Percentiles rank a stretch among this genome's conserved stretches.
phyloP scores from a whole-genome alignment of 2,113 vertebrate genomes.

The Corythoichthys intestinalis region DNA sequence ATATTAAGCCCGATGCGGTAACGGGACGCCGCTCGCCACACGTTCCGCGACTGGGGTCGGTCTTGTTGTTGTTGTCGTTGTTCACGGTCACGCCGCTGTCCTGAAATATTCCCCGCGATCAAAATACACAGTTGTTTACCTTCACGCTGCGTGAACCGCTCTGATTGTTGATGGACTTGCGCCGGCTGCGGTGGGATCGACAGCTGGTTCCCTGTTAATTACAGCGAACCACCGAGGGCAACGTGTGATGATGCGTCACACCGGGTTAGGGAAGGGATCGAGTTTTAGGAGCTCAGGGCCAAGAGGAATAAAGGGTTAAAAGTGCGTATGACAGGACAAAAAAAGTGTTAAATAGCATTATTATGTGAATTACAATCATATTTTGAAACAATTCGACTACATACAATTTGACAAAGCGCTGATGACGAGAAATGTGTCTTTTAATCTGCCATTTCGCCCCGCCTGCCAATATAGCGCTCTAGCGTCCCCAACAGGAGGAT shows the following conservation, averaged over 20 bases:
- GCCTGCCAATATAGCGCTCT: too few species aligned
- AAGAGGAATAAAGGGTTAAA: too few species aligned
- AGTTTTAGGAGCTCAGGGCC: too few species aligned
- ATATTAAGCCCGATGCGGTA: conserved; percentile 59
- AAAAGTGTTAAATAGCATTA: too few species aligned
- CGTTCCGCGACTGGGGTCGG: conserved; percentile 45
- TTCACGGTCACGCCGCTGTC: conserved; percentile 23
- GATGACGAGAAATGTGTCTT: too few species aligned
- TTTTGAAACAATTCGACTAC: too few species aligned
- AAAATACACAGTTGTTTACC: conserved; percentile 41
- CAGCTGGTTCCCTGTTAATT: conserved; percentile 2
- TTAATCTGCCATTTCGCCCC: too few species aligned
- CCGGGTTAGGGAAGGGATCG: background rate
- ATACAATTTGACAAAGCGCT: too few species aligned
- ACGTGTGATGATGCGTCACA: conserved; percentile 49
- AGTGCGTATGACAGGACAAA: too few species aligned
- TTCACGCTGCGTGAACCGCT: conserved; percentile 12
- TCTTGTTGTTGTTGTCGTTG: conserved; percentile 55
- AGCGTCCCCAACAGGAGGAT: too few species aligned
- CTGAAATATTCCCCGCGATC: conserved; percentile 40
- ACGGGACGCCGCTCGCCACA: conserved; percentile 52
- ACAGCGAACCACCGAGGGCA: conserved; percentile 10
- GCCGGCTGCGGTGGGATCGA: conserved; percentile 15
- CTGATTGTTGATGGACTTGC: conserved; percentile 2
- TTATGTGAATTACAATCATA: too few species aligned